Evolutionary conservation across 2,797 vertebrate species (phyloP).

Genomic region (Basileuterus tristriatus): DNA sequence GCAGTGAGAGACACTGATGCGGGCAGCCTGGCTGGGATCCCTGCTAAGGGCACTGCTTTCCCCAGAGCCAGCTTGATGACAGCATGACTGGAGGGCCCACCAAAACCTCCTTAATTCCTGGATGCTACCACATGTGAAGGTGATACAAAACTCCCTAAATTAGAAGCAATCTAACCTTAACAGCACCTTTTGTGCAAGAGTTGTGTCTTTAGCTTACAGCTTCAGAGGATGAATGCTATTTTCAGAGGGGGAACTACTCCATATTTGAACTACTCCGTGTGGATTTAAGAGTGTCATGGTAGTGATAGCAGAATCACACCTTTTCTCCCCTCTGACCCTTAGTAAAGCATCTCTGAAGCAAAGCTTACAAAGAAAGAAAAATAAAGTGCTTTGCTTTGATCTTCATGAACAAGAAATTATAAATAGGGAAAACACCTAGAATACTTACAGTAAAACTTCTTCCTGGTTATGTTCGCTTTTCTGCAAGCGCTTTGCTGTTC

Average conservation of each 20-base stretch:
- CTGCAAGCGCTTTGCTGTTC: background rate
- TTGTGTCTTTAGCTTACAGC: background rate
- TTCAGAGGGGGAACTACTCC: background rate
- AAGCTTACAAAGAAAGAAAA: background rate
- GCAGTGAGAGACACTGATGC: rapidly evolving
- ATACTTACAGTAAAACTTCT: background rate
- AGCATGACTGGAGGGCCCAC: background rate
- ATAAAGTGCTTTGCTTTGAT: background rate
- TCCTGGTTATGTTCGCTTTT: background rate
- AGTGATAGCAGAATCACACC: rapidly evolving
- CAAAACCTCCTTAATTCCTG: background rate
- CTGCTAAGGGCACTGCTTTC: background rate
- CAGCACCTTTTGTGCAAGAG: background rate
- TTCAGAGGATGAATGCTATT: background rate
- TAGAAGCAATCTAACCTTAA: background rate
- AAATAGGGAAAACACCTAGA: background rate
- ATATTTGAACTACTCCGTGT: background rate
- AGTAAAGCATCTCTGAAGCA: background rate
- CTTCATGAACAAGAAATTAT: background rate
- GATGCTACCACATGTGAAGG: background rate
- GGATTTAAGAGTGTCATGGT: background rate
- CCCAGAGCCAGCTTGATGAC: background rate
- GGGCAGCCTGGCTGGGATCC: background rate
- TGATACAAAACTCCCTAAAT: background rate
- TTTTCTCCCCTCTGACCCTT: background rate